Evolutionary conservation across 2,888 invertebrate genomes (phyloP), one percentile per base, ranked within the genome.

Genomic region (Keiferia lycopersicella): DNA sequence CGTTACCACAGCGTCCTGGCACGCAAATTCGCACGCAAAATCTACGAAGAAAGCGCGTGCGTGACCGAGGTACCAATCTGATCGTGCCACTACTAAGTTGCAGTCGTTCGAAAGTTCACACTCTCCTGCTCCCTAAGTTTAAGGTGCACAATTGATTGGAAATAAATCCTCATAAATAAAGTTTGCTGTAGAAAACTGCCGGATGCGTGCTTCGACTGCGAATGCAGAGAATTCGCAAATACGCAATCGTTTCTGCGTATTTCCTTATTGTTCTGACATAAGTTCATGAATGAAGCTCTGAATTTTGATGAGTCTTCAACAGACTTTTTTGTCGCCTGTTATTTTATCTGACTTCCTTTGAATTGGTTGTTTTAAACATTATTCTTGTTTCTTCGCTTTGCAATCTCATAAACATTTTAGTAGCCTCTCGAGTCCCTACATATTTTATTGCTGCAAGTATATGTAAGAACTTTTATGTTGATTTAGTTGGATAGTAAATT

Each of bases 41-140:
- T 86, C 78, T 84, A 81, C 83, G 85, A 90, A 88, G 91, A 90
- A 90, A 90, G 90, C 89, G 83, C 76, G 84, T 82, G 81, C 91
- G 89, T 90, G 91, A 88, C 83, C 76, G 66, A 82, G 79, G 81
- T 90, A 74, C 80, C 72, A 80, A 89, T 78, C 71, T 71, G 71
- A 79, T 75, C 80, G 79, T 83, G 79, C 76, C 73, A 34, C 20
- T 62, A 50, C 22, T 20, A 26, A 39, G 2, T 53, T 70, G 66
- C 68, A 66, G 65, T 69, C 71, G 67, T 70, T 66, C 72, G 68
- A 71, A 65, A 69, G 62, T 66, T 61, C 62, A 65, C 64, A 57
- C 64, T 58, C 51, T 66, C 65, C 71, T 87, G 79, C 70, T 70
- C 58, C 73, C 66, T 68, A 66, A 61, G 62, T 67, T 68, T 81